Base-by-base conservation (phyloP, 2,113 vertebrate genomes). In the Boulengeromyrus knoepffleri region DNA sequence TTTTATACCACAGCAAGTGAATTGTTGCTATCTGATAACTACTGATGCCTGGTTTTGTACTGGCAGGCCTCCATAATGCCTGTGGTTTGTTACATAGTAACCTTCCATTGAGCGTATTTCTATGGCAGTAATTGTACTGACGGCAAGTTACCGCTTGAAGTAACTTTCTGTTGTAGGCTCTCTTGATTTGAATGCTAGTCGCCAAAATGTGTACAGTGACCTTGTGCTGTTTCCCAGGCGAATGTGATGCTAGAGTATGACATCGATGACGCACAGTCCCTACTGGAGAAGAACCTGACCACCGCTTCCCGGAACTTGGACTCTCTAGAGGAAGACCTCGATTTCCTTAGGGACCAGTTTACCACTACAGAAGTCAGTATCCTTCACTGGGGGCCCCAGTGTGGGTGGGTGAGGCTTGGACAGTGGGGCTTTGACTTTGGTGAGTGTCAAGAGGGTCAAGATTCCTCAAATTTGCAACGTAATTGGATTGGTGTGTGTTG, bases 291-390 rank as follows among this genome's bases (percentile, higher is more conserved):
- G 94, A 99, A 99, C 94, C 95, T 99, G 58, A 95, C 95, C 77
- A 98, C 98, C 3, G 98, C 99, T 8, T 97, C 97, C 58, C 97
- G 97, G 90, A 99, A 99, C 90, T 96, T 99, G 15, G 97, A 99
- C 90, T 97, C 97, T 3, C 96, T 99, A 89, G 98, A 98, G 93
- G 97, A 99, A 89, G 98, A 99, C 91, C 96, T 99, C 91, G 98
- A 99, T 92, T 99, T 99, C 94, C 96, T 99, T 93, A 96, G 98
- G 94, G 98, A 99, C 96, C 99, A 99, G 92, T 98, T 99, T 94
- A 99, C 99, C 93, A 99, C 98, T 95, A 99, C 98, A 84, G 98
- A 99, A 99, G 98, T 99, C 98, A 99, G 97, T 99, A 99, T 99
- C 99, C 98, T 99, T 99, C 66, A 31, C 17, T 50, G 31, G 10